A percentile compares a stretch with the other conserved stretches of the same genome.
Conservation (phyloP, 2,888 invertebrate species). For the Rhagophthalmus giganteus region DNA sequence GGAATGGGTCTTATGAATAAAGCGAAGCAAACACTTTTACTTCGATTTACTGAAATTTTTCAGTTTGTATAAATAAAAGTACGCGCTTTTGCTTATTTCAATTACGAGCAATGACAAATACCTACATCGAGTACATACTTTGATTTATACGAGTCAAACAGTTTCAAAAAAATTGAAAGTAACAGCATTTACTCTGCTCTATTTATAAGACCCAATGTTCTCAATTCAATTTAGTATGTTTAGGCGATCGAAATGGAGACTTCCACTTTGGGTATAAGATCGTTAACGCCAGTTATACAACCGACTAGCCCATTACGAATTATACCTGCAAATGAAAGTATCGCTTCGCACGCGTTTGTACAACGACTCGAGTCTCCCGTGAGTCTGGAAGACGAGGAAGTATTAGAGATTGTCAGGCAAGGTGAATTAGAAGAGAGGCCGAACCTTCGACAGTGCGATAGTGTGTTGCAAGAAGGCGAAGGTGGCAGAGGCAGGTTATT, state of each 20-base stretch:
- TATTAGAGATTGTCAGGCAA: constrained; percentile 59
- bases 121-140: no score
- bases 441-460: constrained; percentile 50
- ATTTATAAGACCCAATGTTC: no score
- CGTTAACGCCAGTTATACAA: constrained; percentile 22
- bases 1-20: no score
- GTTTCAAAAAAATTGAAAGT: no score
- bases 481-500: constrained; percentile 29
- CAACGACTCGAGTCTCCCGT: constrained; percentile 50
- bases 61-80: no score
- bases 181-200: no score
- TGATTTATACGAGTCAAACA: no score
- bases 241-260: constrained; percentile 8
- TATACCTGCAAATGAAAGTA: constrained; percentile 47
- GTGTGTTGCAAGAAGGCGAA: constrained; percentile 48
- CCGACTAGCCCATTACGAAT: constrained; percentile 49
- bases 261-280: constrained; percentile 14
- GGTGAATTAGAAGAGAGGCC: constrained; percentile 42
- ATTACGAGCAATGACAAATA: no score
- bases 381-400: constrained; percentile 59
- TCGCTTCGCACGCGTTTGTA: constrained; percentile 49
- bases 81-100: no score
- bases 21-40: no score
- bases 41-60: no score
- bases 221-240: constrained; percentile 1